Conservation (phyloP, 2,888 invertebrate genomes). For the Tetragnatha montana region DNA sequence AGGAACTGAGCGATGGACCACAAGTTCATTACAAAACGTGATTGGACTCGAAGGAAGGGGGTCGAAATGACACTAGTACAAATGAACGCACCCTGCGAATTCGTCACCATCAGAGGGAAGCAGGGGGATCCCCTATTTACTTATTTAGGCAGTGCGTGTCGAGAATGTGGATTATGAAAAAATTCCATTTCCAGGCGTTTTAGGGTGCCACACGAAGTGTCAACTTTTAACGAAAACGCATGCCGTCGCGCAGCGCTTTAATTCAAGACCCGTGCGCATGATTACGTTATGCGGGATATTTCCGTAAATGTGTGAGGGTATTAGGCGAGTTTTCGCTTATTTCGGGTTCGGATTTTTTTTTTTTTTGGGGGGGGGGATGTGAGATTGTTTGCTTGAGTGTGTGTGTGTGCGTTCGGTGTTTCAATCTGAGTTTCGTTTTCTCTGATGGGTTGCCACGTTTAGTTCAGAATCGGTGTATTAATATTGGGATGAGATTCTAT, state of each 20-base stretch:
- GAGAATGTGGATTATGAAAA: background rate
- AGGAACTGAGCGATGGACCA: too few relatives aligned
- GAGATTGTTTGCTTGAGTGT: too few relatives aligned
- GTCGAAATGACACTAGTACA: background rate
- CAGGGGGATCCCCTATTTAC: background rate
- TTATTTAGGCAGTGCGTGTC: background rate
- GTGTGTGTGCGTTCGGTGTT: too few relatives aligned
- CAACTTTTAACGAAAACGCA: conserved; percentile 50
- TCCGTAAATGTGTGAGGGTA: too few relatives aligned
- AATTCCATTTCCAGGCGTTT: background rate
- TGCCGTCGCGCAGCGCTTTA: background rate
- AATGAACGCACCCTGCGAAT: background rate
- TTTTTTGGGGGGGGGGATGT: too few relatives aligned
- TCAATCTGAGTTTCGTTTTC: too few relatives aligned
- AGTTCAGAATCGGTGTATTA: too few relatives aligned
- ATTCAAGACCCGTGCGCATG: background rate
- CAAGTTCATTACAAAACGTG: too few relatives aligned
- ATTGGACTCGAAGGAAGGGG: background rate
- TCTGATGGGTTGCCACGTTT: too few relatives aligned
- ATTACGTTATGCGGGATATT: background rate
- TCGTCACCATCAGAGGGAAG: background rate
- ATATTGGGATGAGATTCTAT: too few relatives aligned
- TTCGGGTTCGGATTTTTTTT: too few relatives aligned
- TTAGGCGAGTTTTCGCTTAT: too few relatives aligned
- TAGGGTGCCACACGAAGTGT: conserved; percentile 33